phyloP scores from a whole-genome alignment of 2,113 vertebrate species.

The Nettapus auritus region DNA sequence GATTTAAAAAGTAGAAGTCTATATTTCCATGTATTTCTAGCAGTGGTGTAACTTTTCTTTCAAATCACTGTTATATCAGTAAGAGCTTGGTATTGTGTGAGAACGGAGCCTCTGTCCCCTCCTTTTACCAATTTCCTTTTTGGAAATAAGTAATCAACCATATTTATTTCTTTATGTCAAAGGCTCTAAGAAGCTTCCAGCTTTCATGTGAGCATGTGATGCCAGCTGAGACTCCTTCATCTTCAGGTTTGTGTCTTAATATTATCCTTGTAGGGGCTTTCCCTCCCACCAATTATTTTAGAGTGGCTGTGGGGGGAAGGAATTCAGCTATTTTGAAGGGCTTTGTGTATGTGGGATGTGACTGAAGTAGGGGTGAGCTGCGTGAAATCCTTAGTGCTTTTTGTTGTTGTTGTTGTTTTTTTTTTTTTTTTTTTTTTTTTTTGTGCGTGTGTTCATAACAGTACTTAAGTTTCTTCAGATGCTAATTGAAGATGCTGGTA shows the following conservation, averaged over 20 bases:
- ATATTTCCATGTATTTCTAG: neutral
- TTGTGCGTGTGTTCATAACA: neutral
- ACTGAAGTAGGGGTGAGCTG: neutral
- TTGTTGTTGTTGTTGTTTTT: no score
- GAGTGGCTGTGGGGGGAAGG: neutral
- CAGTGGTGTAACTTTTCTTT: neutral
- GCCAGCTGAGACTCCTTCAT: neutral
- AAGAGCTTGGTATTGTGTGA: neutral
- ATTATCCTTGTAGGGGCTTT: neutral
- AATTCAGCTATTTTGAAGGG: neutral
- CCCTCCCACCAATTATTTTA: neutral
- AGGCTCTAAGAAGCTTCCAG: slow-evolving; percentile 34
- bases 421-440: neutral
- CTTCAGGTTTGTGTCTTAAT: slow-evolving; percentile 71
- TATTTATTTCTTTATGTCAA: slow-evolving; percentile 20
- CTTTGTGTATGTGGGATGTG: neutral
- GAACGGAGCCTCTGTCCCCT: neutral
- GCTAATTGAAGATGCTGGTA: neutral
- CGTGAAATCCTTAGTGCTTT: neutral
- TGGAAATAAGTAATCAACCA: neutral
- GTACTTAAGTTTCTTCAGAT: neutral
- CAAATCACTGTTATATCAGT: neutral
- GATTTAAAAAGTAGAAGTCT: neutral
- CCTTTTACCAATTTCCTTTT: neutral
- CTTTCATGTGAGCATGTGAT: slow-evolving; percentile 8